Evolutionary conservation across 2,888 invertebrate species (phyloP).

Genomic region (Oegoconia quadripuncta): DNA sequence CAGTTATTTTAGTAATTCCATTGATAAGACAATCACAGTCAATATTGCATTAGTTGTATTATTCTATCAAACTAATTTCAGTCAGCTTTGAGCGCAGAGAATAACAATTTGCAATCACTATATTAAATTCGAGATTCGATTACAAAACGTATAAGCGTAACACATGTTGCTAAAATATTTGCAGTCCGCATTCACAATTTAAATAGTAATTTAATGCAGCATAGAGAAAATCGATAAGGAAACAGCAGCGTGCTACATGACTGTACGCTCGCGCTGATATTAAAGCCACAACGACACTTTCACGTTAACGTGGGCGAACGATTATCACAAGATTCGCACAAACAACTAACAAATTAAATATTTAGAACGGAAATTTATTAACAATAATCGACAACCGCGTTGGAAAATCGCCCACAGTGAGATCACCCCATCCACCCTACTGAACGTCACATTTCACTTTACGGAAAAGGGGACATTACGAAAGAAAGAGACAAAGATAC

Average conservation of each 20-base stretch:
- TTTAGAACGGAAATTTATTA: conserved; percentile 23
- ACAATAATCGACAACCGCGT: conserved; percentile 29
- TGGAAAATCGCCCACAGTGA: conserved; percentile 34
- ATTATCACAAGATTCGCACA: conserved; percentile 28
- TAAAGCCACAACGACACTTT: conserved; percentile 49
- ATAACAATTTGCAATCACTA: conserved; percentile 24
- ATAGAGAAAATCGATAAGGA: conserved; percentile 76
- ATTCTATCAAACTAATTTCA: too few species aligned
- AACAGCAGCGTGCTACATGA: conserved; percentile 65
- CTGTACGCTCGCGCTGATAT: conserved; percentile 49
- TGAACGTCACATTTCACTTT: conserved; percentile 41
- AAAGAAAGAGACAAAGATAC: conserved; percentile 57
- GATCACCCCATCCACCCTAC: conserved; percentile 41
- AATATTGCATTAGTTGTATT: too few species aligned
- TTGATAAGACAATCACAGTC: too few species aligned
- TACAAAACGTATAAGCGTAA: conserved; percentile 37
- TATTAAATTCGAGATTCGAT: conserved; percentile 30
- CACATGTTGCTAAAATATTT: conserved; percentile 52
- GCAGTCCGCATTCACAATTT: conserved; percentile 65
- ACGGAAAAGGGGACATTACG: conserved; percentile 35
- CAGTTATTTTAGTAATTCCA: too few species aligned
- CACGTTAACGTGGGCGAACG: conserved; percentile 32
- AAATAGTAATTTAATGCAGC: conserved; percentile 72
- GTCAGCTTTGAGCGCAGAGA: too few species aligned
- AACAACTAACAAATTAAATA: conserved; percentile 19